Conservation (phyloP, 2,113 vertebrate species). For the Garra rufa region DNA sequence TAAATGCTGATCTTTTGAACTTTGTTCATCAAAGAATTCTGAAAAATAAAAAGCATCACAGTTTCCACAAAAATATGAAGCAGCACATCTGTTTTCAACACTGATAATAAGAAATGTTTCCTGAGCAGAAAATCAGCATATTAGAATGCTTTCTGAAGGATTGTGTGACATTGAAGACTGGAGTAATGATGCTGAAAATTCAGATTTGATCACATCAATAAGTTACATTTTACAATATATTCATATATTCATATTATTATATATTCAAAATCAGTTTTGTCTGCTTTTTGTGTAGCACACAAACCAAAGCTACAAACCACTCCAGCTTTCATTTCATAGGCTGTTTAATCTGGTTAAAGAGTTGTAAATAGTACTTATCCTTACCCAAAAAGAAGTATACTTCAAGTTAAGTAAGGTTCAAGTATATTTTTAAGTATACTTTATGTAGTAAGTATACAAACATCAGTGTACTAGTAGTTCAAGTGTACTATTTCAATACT, state of each 20-base stretch:
- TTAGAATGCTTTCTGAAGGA: neutral
- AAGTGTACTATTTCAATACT: too few relatives aligned
- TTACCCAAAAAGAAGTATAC: too few relatives aligned
- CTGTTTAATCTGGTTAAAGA: neutral
- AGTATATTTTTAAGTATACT: too few relatives aligned
- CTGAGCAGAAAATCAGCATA: too few relatives aligned
- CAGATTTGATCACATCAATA: neutral
- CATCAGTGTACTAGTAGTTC: too few relatives aligned
- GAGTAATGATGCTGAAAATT: neutral
- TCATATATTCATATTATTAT: neutral
- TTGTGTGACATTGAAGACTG: neutral
- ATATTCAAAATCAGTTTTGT: neutral
- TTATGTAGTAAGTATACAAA: too few relatives aligned
- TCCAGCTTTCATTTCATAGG: neutral
- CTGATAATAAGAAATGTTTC: neutral
- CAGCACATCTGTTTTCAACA: neutral
- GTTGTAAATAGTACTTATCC: neutral
- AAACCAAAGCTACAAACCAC: neutral
- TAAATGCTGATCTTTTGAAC: neutral
- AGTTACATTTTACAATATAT: neutral
- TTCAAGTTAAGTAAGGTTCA: too few relatives aligned
- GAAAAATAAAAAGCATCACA: neutral
- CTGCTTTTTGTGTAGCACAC: neutral
- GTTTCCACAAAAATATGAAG: neutral
- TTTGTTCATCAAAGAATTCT: neutral